Evolutionary conservation across 2,797 vertebrate species (phyloP), one percentile per base, ranked within the genome.

Genomic region (Morus bassanus): DNA sequence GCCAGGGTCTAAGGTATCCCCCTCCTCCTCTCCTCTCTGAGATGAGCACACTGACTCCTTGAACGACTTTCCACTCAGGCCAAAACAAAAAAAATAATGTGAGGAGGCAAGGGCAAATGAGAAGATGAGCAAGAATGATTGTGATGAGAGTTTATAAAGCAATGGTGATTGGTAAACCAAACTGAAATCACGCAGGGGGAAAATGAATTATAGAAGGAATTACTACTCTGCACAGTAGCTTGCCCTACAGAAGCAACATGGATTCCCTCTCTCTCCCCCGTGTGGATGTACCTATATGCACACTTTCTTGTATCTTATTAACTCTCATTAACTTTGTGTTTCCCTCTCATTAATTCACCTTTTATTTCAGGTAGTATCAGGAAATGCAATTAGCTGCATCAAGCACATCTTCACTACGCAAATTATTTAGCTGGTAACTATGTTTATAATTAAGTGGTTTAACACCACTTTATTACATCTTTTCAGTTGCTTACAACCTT

Each of bases 361-460:
- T 96, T 95, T 83, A 85, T 88, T 96, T 94, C 89, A 88, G 92
- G 89, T 81, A 75, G 50, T 93, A 93, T 83, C 91, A 93, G 95
- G 95, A 96, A 96, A 76, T 75, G 91, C 35, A 96, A 95, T 95
- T 96, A 96, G 76, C 64, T 64, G 79, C 95, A 96, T 88, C 75
- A 93, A 96, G 87, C 65, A 88, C 63, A 27, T 78, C 94, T 95
- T 60, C 37, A 30, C 64, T 85, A n/a, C 70, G 56, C 64, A 89
- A 92, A 96, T 95, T 89, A 91, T 96, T 93, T 92, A 80, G 70
- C 87, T 85, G 79, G 75, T 84, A 94, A 94, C 91, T 85, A 35
- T 92, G 69, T 90, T 90, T 95, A 88, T 95, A 94, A 88, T 95
- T 83, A 89, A 92, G 89, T 19, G 68, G 75, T 93, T 95, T 95